Conservation (phyloP, 2,888 invertebrate species). For the Brassicogethes aeneus region DNA sequence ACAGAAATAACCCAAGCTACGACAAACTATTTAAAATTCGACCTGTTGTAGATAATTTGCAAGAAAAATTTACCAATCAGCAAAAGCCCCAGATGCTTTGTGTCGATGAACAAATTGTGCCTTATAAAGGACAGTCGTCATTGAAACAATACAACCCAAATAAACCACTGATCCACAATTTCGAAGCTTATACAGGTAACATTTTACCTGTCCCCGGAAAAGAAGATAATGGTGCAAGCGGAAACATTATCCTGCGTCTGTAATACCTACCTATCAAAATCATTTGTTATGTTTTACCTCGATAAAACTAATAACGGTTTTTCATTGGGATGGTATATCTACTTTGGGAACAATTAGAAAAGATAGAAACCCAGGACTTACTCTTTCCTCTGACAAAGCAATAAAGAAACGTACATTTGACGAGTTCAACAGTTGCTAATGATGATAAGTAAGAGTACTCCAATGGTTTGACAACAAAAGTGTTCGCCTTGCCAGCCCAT, state of each 20-base stretch:
- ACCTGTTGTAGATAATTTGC: neutral
- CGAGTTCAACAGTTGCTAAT: neutral
- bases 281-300: slow-evolving; percentile 5
- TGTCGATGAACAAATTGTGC: slow-evolving; percentile 7
- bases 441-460: neutral
- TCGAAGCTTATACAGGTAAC: slow-evolving; percentile 8
- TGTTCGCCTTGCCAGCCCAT: neutral
- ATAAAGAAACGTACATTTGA: neutral
- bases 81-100: slow-evolving; percentile 7
- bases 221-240: slow-evolving; percentile 4
- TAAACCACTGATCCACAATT: slow-evolving; percentile 7
- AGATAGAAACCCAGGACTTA: neutral
- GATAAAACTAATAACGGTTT: neutral
- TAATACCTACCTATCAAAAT: slow-evolving; percentile 7
- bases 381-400: neutral
- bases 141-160: slow-evolving; percentile 8
- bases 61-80: neutral
- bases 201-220: slow-evolving; percentile 6
- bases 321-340: neutral
- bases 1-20: neutral
- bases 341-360: neutral
- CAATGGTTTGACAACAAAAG: neutral
- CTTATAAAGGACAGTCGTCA: slow-evolving; percentile 4
- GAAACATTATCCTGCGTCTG: slow-evolving; percentile 5
- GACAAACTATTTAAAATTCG: neutral